Percentiles rank a stretch among this genome's conserved stretches.
These are phyloP conservation scores for Corvus hawaiiensis DNA, from an alignment of 2,113 vertebrate species.

Conservation along the genomic window DNA sequence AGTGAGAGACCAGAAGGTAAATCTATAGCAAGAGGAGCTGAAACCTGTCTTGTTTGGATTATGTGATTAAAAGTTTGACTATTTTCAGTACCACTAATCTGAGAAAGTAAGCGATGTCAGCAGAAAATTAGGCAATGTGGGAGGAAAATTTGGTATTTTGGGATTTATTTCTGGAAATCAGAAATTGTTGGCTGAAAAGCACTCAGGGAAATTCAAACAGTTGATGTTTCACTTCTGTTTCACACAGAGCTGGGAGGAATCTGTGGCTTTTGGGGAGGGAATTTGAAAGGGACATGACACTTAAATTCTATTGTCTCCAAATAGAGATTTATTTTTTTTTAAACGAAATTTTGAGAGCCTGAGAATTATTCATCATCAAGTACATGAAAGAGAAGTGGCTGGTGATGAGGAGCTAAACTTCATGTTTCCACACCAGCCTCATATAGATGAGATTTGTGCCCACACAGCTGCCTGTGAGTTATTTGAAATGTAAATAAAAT, in stretches of 20 bases:
- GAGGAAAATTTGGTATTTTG: background rate
- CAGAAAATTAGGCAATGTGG: background rate
- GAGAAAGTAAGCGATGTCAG: background rate
- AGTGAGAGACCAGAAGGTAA: background rate
- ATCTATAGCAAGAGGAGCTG: background rate
- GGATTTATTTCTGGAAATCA: background rate
- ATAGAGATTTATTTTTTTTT: background rate
- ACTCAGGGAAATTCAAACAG: background rate
- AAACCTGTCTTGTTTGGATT: slow-evolving; percentile 27
- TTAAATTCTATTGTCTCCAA: background rate
- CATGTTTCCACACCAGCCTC: background rate
- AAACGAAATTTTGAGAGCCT: background rate
- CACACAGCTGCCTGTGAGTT: background rate
- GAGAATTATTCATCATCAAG: background rate
- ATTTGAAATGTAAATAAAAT: background rate
- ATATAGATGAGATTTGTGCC: background rate
- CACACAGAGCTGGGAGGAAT: background rate
- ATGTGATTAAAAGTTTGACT: slow-evolving; percentile 24
- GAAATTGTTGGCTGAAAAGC: background rate
- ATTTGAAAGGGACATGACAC: background rate
- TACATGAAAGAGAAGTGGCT: background rate
- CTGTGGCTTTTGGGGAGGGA: background rate
- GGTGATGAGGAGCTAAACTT: background rate
- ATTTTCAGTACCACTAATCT: slow-evolving; percentile 23
- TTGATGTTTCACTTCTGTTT: background rate